phyloP scores from a whole-genome alignment of 1,140 invertebrate species.

The Cheumatopsyche charites region DNA sequence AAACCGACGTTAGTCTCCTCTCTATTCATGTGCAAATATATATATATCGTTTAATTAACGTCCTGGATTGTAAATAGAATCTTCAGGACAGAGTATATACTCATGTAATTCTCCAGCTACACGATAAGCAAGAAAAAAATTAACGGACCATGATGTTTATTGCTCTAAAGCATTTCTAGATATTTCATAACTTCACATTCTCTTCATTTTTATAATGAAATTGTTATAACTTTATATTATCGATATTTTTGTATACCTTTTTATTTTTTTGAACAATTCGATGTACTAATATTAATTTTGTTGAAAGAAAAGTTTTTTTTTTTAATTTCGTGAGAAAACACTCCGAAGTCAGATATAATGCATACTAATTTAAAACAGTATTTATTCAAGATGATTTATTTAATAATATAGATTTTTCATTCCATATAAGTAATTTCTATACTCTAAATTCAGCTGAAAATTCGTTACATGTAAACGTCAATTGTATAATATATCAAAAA shows the following conservation, averaged over 20 bases:
- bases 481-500: conserved; percentile 26
- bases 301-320: neutral
- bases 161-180: neutral
- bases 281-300: conserved; percentile 17
- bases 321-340: neutral
- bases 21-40: too few species aligned
- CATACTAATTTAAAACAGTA: neutral
- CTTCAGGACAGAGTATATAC: too few species aligned
- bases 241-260: conserved; percentile 6
- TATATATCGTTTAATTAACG: too few species aligned
- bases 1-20: too few species aligned
- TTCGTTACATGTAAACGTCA: neutral
- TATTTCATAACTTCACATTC: neutral
- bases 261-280: neutral
- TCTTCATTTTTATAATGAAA: conserved; percentile 8
- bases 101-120: too few species aligned
- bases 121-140: neutral
- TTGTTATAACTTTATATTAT: conserved; percentile 13
- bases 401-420: conserved; percentile 9
- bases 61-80: too few species aligned
- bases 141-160: neutral
- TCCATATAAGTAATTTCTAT: neutral
- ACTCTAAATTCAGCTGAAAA: neutral
- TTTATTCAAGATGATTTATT: conserved; percentile 23
- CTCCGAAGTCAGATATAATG: too few species aligned